Evolutionary conservation across 2,797 vertebrate genomes (phyloP).

Genomic region (Luscinia luscinia): DNA sequence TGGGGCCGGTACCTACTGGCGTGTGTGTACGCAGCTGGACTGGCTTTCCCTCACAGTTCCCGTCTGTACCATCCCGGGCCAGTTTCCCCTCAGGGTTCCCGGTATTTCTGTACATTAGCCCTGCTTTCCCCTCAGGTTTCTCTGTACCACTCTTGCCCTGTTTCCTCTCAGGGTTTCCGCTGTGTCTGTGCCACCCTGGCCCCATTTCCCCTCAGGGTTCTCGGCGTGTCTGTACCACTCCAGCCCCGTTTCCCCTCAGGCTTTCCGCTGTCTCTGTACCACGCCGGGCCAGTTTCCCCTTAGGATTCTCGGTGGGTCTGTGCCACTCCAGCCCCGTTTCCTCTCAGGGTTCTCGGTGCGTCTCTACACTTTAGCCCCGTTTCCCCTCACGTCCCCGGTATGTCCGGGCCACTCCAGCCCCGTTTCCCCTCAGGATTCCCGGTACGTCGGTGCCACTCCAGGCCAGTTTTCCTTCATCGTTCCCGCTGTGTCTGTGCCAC

Average conservation of each 20-base stretch:
- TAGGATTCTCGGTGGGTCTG: rapidly evolving
- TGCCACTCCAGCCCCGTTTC: rapidly evolving
- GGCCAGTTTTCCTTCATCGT: not conserved
- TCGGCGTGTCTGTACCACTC: not conserved
- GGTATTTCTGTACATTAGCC: too few species aligned
- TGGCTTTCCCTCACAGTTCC: too few species aligned
- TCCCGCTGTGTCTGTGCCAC: not conserved
- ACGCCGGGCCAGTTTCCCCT: too few species aligned
- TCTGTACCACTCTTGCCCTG: too few species aligned
- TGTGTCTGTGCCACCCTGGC: rapidly evolving
- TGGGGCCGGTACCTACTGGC: not conserved
- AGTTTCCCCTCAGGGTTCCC: too few species aligned
- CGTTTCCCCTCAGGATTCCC: too few species aligned
- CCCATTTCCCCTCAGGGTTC: rapidly evolving
- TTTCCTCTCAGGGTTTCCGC: too few species aligned
- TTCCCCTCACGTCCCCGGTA: too few species aligned
- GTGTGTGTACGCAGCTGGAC: too few species aligned
- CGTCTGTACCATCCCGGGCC: rapidly evolving
- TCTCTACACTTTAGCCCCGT: not conserved
- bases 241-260: not conserved
- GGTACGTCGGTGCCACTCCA: rapidly evolving
- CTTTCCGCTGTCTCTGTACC: rapidly evolving
- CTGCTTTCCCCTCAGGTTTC: not conserved
- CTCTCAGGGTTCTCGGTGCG: too few species aligned
- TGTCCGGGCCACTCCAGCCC: rapidly evolving